A percentile compares a stretch with the other conserved stretches of the same genome.
Conservation (phyloP, 2,797 vertebrate genomes). For the Tapera naevia region DNA sequence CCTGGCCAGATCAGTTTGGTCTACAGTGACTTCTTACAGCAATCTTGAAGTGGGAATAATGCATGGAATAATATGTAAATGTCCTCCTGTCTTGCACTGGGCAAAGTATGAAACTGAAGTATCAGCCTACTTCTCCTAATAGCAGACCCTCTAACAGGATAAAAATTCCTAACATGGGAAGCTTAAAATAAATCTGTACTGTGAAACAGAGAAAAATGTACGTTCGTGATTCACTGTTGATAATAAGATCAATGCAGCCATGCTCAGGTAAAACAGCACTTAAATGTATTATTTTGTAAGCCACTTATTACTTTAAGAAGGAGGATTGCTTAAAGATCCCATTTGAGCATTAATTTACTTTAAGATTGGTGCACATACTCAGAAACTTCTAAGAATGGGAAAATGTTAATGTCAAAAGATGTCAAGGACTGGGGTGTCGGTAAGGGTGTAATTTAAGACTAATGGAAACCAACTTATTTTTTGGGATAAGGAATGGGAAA, state of each 20-base stretch:
- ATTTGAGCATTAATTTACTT: neutral
- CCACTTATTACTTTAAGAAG: neutral
- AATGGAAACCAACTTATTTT: neutral
- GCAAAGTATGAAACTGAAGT: neutral
- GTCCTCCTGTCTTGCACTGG: neutral
- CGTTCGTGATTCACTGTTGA: neutral
- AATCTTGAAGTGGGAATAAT: neutral
- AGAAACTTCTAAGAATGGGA: neutral
- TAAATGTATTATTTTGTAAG: neutral
- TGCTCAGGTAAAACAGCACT: neutral
- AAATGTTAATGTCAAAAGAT: neutral
- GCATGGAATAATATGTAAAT: neutral
- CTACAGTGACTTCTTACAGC: neutral
- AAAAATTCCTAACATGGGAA: neutral
- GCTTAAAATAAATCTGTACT: neutral
- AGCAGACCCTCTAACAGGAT: neutral
- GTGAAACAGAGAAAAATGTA: neutral
- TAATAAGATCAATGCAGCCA: neutral
- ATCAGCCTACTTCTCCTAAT: neutral
- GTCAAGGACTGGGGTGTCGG: neutral
- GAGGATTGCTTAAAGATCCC: neutral
- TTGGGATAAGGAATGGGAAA: neutral
- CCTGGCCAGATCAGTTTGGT: neutral
- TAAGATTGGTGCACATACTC: neutral
- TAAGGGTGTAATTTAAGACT: neutral